These are phyloP conservation scores for Vanacampus margaritifer DNA, from an alignment of 2,113 vertebrate genomes.

Conservation along the genomic window DNA sequence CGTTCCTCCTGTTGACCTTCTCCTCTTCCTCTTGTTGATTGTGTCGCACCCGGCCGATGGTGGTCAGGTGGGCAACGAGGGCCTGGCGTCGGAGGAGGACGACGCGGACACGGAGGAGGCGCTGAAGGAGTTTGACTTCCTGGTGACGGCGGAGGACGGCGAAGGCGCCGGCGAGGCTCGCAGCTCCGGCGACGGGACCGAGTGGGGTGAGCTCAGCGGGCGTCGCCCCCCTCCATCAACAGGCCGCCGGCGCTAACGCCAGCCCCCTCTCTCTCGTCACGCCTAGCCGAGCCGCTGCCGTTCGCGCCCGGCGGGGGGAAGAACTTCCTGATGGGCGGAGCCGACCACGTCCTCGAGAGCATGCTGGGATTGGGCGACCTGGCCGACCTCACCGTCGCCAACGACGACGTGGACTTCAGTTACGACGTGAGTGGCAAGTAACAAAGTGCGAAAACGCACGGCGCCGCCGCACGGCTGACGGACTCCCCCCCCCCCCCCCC, in stretches of 20 bases:
- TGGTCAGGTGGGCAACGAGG: slow-evolving; percentile 63
- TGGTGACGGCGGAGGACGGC: slow-evolving; percentile 95
- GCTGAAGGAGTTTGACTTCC: slow-evolving; percentile 98
- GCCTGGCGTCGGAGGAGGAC: slow-evolving; percentile 81
- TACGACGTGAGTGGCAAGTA: slow-evolving; percentile 88
- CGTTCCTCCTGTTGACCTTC: no score
- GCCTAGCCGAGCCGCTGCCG: slow-evolving; percentile 83
- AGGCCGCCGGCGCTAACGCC: not conserved
- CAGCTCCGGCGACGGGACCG: slow-evolving; percentile 97
- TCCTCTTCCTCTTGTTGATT: no score
- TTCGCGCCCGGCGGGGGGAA: slow-evolving; percentile 92
- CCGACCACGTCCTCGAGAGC: slow-evolving; percentile 93
- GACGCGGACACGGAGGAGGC: slow-evolving; percentile 90
- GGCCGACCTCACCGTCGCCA: slow-evolving; percentile 96
- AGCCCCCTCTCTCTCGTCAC: not conserved
- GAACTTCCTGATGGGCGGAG: slow-evolving; percentile 91
- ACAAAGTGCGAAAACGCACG: not conserved
- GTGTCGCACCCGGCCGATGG: not conserved
- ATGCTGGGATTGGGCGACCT: slow-evolving; percentile 96
- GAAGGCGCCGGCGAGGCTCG: slow-evolving; percentile 96
- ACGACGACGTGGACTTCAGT: slow-evolving; percentile 94
- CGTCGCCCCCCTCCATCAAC: not conserved
- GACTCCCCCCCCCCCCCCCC: no score
- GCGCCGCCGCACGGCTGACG: not conserved
- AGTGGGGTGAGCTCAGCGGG: slow-evolving; percentile 86